phyloP scores from a whole-genome alignment of 2,113 vertebrate species.

The Chascanopsetta lugubris region DNA sequence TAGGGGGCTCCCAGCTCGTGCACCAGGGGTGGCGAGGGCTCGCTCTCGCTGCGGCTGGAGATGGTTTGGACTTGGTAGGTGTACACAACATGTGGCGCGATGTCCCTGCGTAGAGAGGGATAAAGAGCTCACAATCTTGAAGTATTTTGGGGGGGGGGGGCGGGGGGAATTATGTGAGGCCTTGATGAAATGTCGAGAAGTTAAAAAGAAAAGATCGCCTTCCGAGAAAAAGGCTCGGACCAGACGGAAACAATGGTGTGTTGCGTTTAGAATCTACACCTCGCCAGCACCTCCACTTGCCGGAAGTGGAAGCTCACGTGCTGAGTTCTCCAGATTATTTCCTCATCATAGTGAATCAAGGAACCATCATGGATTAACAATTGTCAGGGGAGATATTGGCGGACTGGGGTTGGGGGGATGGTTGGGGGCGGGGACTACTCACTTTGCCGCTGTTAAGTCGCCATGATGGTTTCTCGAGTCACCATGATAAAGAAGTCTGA shows the following conservation, averaged over 20 bases:
- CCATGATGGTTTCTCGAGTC: conserved; percentile 68
- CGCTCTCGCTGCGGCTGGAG: conserved; percentile 86
- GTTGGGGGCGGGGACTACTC: conserved; percentile 57
- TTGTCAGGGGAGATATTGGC: conserved; percentile 52
- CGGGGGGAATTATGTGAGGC: conserved; percentile 8
- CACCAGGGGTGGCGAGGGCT: conserved; percentile 85
- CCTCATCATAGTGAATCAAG: conserved; percentile 57
- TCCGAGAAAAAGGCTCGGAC: neutral
- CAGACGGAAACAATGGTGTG: too few species aligned
- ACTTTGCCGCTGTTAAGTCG: conserved; percentile 62
- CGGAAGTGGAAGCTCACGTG: too few species aligned
- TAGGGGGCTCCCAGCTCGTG: conserved; percentile 89
- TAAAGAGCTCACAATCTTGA: neutral
- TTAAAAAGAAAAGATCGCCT: conserved; percentile 2
- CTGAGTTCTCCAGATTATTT: conserved; percentile 36
- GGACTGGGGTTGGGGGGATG: neutral
- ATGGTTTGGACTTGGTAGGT: conserved; percentile 88
- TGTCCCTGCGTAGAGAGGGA: conserved; percentile 78
- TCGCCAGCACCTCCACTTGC: too few species aligned
- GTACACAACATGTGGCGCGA: conserved; percentile 80
- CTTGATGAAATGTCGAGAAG: conserved; percentile 7
- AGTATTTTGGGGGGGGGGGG: neutral
- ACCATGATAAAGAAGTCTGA: conserved; percentile 66
- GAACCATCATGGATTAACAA: conserved; percentile 59
- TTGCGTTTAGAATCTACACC: too few species aligned